Evolutionary conservation across 1,140 invertebrate species (phyloP).

Genomic region (Drosophila persimilis): DNA sequence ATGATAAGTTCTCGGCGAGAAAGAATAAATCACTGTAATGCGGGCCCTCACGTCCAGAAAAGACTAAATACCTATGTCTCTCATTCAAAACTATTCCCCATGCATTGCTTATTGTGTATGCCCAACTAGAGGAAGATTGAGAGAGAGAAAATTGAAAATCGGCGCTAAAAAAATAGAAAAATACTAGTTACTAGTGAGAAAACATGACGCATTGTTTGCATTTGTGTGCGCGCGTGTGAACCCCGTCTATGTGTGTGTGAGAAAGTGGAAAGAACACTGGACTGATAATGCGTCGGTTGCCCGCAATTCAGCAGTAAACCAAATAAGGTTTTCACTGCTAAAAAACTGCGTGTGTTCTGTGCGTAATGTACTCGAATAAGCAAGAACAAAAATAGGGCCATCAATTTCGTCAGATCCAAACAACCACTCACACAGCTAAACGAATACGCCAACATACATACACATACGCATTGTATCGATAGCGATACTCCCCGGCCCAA

Average conservation of each 20-base stretch:
- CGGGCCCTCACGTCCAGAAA: too few species aligned
- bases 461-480: conserved; percentile 21
- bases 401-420: conserved; percentile 32
- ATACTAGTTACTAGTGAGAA: conserved; percentile 44
- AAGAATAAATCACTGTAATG: conserved; percentile 14
- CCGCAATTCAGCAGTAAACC: conserved; percentile 2
- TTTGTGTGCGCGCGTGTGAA: conserved; percentile 21
- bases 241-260: conserved; percentile 14
- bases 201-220: conserved; percentile 60
- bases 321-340: conserved; percentile 8
- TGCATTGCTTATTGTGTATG: too few species aligned
- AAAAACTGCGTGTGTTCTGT: conserved; percentile 8
- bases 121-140: conserved; percentile 6
- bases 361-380: conserved; percentile 44
- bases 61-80: too few species aligned
- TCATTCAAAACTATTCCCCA: too few species aligned
- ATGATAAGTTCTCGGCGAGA: conserved; percentile 2
- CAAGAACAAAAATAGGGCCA: conserved; percentile 13
- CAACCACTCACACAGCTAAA: not conserved
- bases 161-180: conserved; percentile 16
- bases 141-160: conserved; percentile 10
- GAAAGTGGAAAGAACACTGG: conserved; percentile 12
- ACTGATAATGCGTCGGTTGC: conserved; percentile 5
- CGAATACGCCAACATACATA: conserved; percentile 15
- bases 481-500: not conserved